Evolutionary conservation across 2,113 vertebrate genomes (phyloP), one percentile per base, ranked within the genome.

Genomic region (Vireo altiloquus): DNA sequence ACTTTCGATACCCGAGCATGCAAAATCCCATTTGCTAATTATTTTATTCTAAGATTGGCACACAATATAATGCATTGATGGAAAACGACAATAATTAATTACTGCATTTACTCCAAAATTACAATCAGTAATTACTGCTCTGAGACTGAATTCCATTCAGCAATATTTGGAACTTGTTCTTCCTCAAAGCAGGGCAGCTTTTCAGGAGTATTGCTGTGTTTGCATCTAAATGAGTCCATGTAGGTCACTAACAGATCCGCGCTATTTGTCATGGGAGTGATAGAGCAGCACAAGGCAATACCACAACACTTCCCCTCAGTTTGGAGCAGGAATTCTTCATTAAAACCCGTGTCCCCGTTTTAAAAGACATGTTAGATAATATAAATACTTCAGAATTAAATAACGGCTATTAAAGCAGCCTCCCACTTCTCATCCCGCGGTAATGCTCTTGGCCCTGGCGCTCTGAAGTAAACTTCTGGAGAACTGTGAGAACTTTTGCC

Each of bases 71-170:
- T 70, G 77, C 90, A 86, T 82, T 97, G 96, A 97, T 96, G 94
- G 92, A 96, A 96, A 97, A 96, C 19, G 57, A 96, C 95, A 97
- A 97, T 97, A 97, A 97, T 97, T 97, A 97, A 96, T 97, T 96
- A 95, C 95, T 79, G 92, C 82, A 91, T 96, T 95, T 93, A 83
- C 95, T 97, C 87, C 80, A 71, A 95, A 97, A 97, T 96, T 96
- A 95, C 96, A 97, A 97, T 97, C 95, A 95, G 96, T 96, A 97
- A 97, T 97, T 97, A 97, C 91, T 87, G 87, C 92, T 92, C 92
- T 84, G 89, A 95, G 94, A 94, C 91, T 92, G 89, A 94, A 96
- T 94, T 95, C 92, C 93, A 96, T 96, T 95, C 96, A 94, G 93
- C 92, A 94, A 85, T 96, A 95, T 96, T 97, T 96, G 88, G 88